phyloP scores from a whole-genome alignment of 2,113 vertebrate species.

The Agelaius phoeniceus region DNA sequence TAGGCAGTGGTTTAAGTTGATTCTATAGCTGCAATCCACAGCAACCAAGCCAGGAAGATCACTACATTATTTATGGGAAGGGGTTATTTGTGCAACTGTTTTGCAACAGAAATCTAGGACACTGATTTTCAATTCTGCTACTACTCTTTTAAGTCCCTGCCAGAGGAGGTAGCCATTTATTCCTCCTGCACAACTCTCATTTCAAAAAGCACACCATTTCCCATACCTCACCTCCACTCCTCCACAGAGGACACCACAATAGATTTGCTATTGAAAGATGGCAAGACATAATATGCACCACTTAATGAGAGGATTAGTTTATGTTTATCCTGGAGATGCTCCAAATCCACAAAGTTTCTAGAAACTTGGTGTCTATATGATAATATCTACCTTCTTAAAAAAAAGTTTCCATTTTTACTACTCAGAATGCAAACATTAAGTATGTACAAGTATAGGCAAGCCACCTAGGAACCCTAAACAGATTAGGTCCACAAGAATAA shows the following conservation, averaged over 20 bases:
- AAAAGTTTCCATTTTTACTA: background rate
- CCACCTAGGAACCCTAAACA: background rate
- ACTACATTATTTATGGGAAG: constrained; percentile 66
- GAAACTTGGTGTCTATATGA: background rate
- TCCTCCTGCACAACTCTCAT: background rate
- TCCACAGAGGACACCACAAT: background rate
- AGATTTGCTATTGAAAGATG: background rate
- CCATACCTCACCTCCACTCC: background rate
- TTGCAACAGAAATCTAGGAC: constrained; percentile 56
- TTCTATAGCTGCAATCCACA: constrained; percentile 36
- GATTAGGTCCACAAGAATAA: background rate
- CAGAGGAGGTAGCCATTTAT: background rate
- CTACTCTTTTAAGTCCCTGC: background rate
- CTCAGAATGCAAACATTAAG: background rate
- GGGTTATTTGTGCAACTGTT: constrained; percentile 56
- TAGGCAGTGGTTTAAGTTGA: constrained; percentile 18
- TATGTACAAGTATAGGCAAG: background rate
- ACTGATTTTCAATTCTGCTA: background rate
- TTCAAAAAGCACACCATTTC: background rate
- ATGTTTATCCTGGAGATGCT: background rate
- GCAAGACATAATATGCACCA: background rate
- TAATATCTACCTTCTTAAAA: background rate
- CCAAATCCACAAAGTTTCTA: background rate
- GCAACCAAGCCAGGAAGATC: constrained; percentile 33
- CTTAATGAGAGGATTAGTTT: background rate